Conservation (phyloP, 2,888 invertebrate species). For the Bembecia ichneumoniformis region DNA sequence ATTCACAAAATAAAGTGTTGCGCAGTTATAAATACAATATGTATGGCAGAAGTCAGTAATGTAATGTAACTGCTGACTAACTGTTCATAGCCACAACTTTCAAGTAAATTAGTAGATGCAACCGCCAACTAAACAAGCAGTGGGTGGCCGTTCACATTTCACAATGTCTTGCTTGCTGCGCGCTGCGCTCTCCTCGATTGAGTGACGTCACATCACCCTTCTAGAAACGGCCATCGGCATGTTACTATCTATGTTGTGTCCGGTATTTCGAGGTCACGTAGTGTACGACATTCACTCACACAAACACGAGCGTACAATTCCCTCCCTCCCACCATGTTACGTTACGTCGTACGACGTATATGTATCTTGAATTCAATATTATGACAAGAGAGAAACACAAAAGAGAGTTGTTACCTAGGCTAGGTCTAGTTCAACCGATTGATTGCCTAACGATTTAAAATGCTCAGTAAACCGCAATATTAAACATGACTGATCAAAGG, state of each 20-base stretch:
- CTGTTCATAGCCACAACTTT: constrained; percentile 67
- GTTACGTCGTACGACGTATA: no score
- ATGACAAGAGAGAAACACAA: no score
- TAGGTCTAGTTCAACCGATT: no score
- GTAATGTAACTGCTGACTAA: constrained; percentile 20
- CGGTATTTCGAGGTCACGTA: background rate
- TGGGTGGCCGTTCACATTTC: constrained; percentile 71
- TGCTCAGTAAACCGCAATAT: no score
- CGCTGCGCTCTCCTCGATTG: constrained; percentile 47
- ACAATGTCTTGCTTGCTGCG: constrained; percentile 59
- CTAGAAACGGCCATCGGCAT: constrained; percentile 46
- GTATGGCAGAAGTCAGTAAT: constrained; percentile 60
- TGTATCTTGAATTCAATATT: no score
- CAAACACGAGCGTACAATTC: constrained; percentile 24
- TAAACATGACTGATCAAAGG: no score
- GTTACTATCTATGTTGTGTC: constrained; percentile 36
- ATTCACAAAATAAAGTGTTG: constrained; percentile 53
- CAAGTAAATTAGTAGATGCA: constrained; percentile 55
- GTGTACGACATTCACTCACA: constrained; percentile 49
- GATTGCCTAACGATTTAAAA: no score
- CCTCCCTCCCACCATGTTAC: background rate
- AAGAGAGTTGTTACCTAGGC: no score
- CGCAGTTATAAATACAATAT: constrained; percentile 58
- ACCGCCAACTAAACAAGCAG: constrained; percentile 48
- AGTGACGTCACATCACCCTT: constrained; percentile 71